Evolutionary conservation across 2,797 vertebrate species (phyloP).

Genomic region (Girardinus metallicus): DNA sequence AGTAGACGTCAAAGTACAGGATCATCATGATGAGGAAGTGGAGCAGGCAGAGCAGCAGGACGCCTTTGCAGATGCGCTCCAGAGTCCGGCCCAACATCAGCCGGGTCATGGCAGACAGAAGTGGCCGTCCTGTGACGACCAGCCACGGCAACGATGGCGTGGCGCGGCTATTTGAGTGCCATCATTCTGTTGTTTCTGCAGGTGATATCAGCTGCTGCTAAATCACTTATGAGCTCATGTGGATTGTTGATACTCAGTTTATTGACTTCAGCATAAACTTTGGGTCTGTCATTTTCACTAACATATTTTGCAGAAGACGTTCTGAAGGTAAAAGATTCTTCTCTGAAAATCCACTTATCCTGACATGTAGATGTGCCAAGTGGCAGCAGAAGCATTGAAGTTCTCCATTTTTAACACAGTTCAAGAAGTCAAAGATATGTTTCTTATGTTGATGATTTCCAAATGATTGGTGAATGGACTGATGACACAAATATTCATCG

Average conservation of each 20-base stretch:
- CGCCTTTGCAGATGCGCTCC: conserved; percentile 99
- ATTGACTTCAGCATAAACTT: conserved; percentile 36
- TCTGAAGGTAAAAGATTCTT: conserved; percentile 3
- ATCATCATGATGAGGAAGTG: conserved; percentile 99
- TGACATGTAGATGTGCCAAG: conserved; percentile 19
- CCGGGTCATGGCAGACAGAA: conserved; percentile 94
- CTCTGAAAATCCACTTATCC: conserved; percentile 6
- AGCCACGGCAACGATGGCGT: conserved; percentile 66
- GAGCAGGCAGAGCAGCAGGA: conserved; percentile 96
- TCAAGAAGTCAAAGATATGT: conserved; percentile 13
- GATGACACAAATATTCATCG: conserved; percentile 42
- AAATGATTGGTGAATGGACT: not conserved
- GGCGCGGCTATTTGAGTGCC: conserved; percentile 67
- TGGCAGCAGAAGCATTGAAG: conserved; percentile 11
- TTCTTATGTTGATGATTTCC: not conserved
- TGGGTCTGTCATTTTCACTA: not conserved
- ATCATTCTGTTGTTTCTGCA: conserved; percentile 51
- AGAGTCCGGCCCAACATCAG: conserved; percentile 97
- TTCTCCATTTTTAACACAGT: conserved; percentile 17
- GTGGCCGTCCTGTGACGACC: conserved; percentile 63
- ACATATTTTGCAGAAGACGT: not conserved
- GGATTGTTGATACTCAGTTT: conserved; percentile 24
- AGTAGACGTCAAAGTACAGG: conserved; percentile 97
- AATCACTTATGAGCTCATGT: conserved; percentile 39
- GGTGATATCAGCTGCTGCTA: conserved; percentile 30